A percentile compares a stretch with the other conserved stretches of the same genome.
phyloP scores from a whole-genome alignment of 2,797 vertebrate species.

The Sebastes glaucus region DNA sequence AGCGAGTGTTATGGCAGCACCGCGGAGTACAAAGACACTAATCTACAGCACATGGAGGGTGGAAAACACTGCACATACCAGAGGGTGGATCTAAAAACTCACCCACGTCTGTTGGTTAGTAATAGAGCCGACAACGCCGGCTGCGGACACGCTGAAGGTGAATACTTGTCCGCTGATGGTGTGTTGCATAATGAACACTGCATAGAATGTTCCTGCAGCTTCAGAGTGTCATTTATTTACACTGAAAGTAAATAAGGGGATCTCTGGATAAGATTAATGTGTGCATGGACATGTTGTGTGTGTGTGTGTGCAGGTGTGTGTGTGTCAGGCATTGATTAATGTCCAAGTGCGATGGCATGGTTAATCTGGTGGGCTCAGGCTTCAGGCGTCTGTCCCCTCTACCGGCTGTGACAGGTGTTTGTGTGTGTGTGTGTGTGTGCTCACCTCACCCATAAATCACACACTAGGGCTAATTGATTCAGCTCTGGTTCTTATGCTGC shows the following conservation, averaged over 20 bases:
- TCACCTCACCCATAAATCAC: slow-evolving; percentile 65
- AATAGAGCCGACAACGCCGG: slow-evolving; percentile 8
- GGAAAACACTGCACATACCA: slow-evolving; percentile 63
- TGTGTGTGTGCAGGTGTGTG: slow-evolving; percentile 7
- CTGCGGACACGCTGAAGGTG: slow-evolving; percentile 17
- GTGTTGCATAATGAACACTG: slow-evolving; percentile 38
- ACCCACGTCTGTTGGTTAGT: slow-evolving; percentile 30
- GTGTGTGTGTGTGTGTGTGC: slow-evolving; percentile 34
- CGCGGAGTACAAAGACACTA: slow-evolving; percentile 72
- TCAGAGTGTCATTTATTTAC: neutral
- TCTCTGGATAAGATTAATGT: neutral
- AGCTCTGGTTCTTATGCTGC: slow-evolving; percentile 37
- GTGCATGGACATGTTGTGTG: neutral
- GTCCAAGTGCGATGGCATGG: slow-evolving; percentile 22
- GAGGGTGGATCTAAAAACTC: slow-evolving; percentile 45
- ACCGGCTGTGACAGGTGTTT: slow-evolving; percentile 52
- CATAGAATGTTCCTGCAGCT: slow-evolving; percentile 22
- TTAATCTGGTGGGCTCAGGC: slow-evolving; percentile 58
- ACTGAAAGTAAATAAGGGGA: neutral
- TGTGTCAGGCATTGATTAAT: slow-evolving; percentile 52
- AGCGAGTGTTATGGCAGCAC: slow-evolving; percentile 73
- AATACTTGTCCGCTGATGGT: slow-evolving; percentile 22
- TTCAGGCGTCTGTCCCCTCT: slow-evolving; percentile 18
- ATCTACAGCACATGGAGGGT: slow-evolving; percentile 75
- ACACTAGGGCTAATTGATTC: slow-evolving; percentile 60